Conservation (phyloP, 2,888 invertebrate species). For the Stratiomys singularior region DNA sequence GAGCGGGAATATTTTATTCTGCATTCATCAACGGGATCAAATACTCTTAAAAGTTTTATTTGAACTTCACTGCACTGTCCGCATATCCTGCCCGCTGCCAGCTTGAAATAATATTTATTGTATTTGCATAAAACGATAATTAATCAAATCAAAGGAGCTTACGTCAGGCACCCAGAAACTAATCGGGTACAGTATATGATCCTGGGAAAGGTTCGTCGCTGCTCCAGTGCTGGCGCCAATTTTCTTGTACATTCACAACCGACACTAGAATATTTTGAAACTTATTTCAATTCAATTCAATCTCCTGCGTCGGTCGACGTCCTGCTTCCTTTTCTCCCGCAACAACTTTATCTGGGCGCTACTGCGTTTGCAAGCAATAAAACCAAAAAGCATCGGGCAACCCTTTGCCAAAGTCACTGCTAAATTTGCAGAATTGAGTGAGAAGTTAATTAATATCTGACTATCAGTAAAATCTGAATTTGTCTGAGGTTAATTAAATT, state of each 20-base stretch:
- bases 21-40: too few species aligned
- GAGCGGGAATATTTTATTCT: too few species aligned
- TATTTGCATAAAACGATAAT: conserved; percentile 39
- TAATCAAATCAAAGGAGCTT: conserved; percentile 43
- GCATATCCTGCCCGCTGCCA: too few species aligned
- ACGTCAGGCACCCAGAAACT: background rate
- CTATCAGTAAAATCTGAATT: conserved; percentile 35
- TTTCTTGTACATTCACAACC: background rate
- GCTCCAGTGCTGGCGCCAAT: background rate
- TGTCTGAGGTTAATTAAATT: conserved; percentile 40
- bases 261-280: background rate
- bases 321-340: background rate
- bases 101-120: background rate
- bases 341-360: background rate
- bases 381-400: background rate
- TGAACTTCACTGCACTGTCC: too few species aligned
- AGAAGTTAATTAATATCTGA: conserved; percentile 42
- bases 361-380: background rate
- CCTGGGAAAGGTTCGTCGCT: background rate
- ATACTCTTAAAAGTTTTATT: too few species aligned
- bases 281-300: background rate
- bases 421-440: conserved; percentile 26
- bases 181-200: background rate
- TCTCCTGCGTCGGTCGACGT: background rate
- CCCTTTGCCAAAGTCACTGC: conserved; percentile 5